These are phyloP conservation scores for Mylabris phalerata DNA, from an alignment of 1,140 invertebrate genomes.

Conservation along the genomic window DNA sequence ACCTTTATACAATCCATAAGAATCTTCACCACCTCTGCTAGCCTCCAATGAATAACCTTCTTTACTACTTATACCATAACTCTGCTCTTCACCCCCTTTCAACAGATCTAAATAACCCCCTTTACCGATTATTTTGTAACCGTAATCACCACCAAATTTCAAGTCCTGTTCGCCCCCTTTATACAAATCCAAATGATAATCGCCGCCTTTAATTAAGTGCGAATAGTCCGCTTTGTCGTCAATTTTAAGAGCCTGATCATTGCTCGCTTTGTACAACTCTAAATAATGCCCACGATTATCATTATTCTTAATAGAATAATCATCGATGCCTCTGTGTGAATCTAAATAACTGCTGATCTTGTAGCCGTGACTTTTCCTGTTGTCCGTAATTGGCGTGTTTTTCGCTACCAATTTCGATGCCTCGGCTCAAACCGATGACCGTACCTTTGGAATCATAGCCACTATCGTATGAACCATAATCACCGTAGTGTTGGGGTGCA, in stretches of 20 bases:
- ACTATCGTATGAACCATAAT: not conserved
- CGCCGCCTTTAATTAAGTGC: too few species aligned
- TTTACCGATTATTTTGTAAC: not conserved
- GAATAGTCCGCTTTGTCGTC: too few species aligned
- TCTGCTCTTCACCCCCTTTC: not conserved
- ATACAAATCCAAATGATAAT: too few species aligned
- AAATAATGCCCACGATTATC: too few species aligned
- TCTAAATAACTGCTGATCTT: conserved; percentile 7
- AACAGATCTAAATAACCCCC: conserved; percentile 2
- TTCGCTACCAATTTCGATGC: conserved; percentile 18
- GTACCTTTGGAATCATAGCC: conserved; percentile 1
- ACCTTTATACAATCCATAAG: conserved; percentile 5
- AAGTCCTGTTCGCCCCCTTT: too few species aligned
- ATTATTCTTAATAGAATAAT: too few species aligned
- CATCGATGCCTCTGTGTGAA: not conserved
- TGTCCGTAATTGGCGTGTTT: conserved; percentile 8
- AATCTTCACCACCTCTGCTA: conserved; percentile 7
- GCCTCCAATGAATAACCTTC: not conserved
- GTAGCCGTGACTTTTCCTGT: conserved; percentile 8
- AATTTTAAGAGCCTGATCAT: too few species aligned
- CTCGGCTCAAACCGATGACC: conserved; percentile 21
- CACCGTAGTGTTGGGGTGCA: too few species aligned
- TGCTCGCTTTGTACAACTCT: too few species aligned
- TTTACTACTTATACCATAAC: not conserved
- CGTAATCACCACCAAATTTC: too few species aligned